phyloP scores from a whole-genome alignment of 2,888 invertebrate genomes.

The Metopia argyrocephala region DNA sequence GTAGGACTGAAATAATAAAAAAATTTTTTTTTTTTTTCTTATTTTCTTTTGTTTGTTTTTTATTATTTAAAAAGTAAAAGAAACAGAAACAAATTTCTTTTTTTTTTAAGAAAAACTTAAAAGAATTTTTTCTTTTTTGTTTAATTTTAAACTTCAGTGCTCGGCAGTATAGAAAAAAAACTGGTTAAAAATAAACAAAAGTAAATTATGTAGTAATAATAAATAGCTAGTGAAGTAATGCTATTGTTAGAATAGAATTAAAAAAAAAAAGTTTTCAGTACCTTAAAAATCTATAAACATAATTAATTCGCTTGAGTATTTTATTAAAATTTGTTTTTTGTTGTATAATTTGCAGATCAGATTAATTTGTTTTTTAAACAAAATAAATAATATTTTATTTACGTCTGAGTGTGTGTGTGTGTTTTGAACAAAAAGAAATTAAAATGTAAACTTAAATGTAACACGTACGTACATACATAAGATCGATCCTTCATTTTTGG shows the following conservation, averaged over 20 bases:
- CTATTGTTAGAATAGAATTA: not conserved
- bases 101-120: constrained; percentile 25
- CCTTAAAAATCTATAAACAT: not conserved
- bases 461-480: too few relatives aligned
- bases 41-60: not conserved
- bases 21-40: not conserved
- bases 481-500: too few relatives aligned
- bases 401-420: not conserved
- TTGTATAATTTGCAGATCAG: not conserved
- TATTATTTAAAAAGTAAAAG: constrained; percentile 21
- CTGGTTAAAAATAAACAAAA: constrained; percentile 30
- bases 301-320: not conserved
- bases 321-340: not conserved
- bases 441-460: too few relatives aligned
- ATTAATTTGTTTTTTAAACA: not conserved
- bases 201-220: constrained; percentile 23
- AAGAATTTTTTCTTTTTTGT: constrained; percentile 24
- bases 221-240: constrained; percentile 8
- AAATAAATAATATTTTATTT: too few relatives aligned
- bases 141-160: constrained; percentile 46
- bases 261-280: not conserved
- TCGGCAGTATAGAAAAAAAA: constrained; percentile 42
- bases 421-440: not conserved
- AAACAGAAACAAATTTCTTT: constrained; percentile 29
- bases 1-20: too few relatives aligned